Conservation (phyloP, 2,888 invertebrate genomes). For the Pediacus dermestoides region DNA sequence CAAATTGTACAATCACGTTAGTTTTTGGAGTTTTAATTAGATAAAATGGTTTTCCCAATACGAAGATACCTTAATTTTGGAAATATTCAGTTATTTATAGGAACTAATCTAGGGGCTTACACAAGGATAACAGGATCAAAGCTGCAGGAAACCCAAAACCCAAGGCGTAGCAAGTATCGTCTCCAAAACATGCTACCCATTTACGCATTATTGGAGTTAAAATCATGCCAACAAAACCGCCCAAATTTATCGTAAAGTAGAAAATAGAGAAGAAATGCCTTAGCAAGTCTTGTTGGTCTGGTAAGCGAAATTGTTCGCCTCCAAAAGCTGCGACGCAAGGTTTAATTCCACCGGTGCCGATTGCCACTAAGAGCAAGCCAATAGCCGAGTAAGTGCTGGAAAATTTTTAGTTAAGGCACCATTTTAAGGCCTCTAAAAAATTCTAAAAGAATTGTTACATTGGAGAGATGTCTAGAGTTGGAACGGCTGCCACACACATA, state of each 20-base stretch:
- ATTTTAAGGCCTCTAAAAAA: not conserved
- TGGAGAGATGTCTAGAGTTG: slow-evolving; percentile 55
- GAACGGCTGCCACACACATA: slow-evolving; percentile 61
- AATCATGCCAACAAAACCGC: slow-evolving; percentile 63
- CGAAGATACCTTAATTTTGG: slow-evolving; percentile 61
- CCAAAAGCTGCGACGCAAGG: slow-evolving; percentile 86
- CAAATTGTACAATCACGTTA: slow-evolving; percentile 69
- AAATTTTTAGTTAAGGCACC: slow-evolving; percentile 21
- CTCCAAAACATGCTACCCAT: slow-evolving; percentile 62
- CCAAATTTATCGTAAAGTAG: slow-evolving; percentile 76
- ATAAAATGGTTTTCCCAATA: slow-evolving; percentile 67
- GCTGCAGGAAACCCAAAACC: slow-evolving; percentile 77
- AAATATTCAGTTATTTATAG: not conserved
- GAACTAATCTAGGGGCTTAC: slow-evolving; percentile 47
- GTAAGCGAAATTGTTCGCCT: slow-evolving; percentile 76
- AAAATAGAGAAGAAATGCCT: slow-evolving; percentile 77
- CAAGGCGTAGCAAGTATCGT: slow-evolving; percentile 67
- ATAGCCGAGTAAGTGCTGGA: slow-evolving; percentile 55
- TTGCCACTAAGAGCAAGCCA: slow-evolving; percentile 61
- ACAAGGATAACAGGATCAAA: slow-evolving; percentile 65
- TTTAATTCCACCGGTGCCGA: slow-evolving; percentile 82
- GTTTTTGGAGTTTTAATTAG: slow-evolving; percentile 67
- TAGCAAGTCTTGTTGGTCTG: slow-evolving; percentile 63
- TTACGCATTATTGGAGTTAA: slow-evolving; percentile 70
- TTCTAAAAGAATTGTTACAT: slow-evolving; percentile 49